phyloP scores from a whole-genome alignment of 2,113 vertebrate genomes.

The Cathartes aura region DNA sequence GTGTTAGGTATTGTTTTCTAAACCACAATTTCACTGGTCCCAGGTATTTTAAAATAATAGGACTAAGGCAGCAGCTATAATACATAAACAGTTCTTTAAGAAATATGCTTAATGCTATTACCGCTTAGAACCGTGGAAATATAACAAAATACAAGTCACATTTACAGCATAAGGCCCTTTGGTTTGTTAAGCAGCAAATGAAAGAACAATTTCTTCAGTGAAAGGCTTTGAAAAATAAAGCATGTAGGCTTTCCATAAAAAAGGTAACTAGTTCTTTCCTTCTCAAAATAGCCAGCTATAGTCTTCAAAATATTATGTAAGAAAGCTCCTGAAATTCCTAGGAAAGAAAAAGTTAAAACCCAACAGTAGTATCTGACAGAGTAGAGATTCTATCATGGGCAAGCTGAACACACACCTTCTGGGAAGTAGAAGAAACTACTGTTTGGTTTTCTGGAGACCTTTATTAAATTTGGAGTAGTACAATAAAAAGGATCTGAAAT shows the following conservation, averaged over 20 bases:
- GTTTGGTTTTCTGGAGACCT: constrained; percentile 54
- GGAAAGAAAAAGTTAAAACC: constrained; percentile 57
- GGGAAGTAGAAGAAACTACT: constrained; percentile 64
- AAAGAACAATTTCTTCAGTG: constrained; percentile 70
- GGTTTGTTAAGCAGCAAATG: constrained; percentile 78
- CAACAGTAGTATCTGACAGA: constrained; percentile 27
- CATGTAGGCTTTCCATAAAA: constrained; percentile 56
- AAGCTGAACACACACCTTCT: constrained; percentile 55
- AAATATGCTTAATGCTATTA: constrained; percentile 56
- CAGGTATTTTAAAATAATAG: constrained; percentile 69
- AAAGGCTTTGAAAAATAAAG: constrained; percentile 73
- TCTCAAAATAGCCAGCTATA: constrained; percentile 63
- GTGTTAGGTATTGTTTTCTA: constrained; percentile 51
- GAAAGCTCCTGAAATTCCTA: constrained; percentile 63
- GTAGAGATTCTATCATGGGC: constrained; percentile 27
- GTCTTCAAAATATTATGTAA: constrained; percentile 48
- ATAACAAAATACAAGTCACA: constrained; percentile 76
- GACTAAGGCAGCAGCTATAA: constrained; percentile 64
- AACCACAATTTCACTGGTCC: constrained; percentile 68
- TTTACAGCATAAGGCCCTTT: constrained; percentile 81
- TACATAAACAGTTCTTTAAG: constrained; percentile 51
- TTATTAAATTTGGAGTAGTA: constrained; percentile 73
- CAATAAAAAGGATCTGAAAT: constrained; percentile 67
- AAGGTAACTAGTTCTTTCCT: constrained; percentile 59
- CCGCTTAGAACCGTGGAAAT: constrained; percentile 48